A percentile compares a stretch with the other conserved stretches of the same genome.
These are phyloP conservation scores for Nycteola revayana DNA, from an alignment of 2,888 invertebrate species.

Conservation along the genomic window DNA sequence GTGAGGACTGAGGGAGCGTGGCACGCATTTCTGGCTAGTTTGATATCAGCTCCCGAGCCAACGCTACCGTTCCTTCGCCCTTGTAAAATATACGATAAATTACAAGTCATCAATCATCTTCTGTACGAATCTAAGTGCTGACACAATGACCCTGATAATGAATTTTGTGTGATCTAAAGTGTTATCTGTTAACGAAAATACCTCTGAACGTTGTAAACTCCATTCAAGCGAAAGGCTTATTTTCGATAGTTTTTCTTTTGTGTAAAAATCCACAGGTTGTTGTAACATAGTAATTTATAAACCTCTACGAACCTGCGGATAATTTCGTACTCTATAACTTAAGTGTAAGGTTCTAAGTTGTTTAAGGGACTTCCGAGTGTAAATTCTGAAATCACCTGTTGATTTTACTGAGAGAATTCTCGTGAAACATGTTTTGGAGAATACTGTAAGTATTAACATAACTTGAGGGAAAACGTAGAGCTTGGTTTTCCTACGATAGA, in stretches of 20 bases:
- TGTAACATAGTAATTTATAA: conserved; percentile 43
- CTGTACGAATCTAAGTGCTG: conserved; percentile 13
- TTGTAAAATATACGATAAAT: conserved; percentile 47
- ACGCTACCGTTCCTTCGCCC: conserved; percentile 58
- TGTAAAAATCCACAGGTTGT: conserved; percentile 69
- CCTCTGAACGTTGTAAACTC: not conserved
- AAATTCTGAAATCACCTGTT: conserved; percentile 75
- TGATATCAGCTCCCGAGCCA: conserved; percentile 75
- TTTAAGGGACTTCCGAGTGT: conserved; percentile 49
- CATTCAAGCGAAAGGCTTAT: conserved; percentile 1
- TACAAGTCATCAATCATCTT: conserved; percentile 26
- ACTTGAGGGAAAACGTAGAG: conserved; percentile 8
- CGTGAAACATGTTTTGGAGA: conserved; percentile 70
- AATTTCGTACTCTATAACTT: conserved; percentile 56
- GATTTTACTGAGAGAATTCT: conserved; percentile 58
- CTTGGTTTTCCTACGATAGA: no score
- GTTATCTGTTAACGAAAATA: conserved; percentile 1
- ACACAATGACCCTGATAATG: conserved; percentile 12
- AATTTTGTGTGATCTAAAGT: conserved; percentile 6
- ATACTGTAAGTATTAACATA: conserved; percentile 56
- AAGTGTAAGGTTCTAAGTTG: conserved; percentile 61
- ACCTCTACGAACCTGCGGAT: conserved; percentile 30
- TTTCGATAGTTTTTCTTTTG: conserved; percentile 25
- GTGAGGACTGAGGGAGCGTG: conserved; percentile 69
- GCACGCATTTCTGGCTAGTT: conserved; percentile 79